Conservation (phyloP, 2,113 vertebrate genomes). For the Tinamus guttatus region DNA sequence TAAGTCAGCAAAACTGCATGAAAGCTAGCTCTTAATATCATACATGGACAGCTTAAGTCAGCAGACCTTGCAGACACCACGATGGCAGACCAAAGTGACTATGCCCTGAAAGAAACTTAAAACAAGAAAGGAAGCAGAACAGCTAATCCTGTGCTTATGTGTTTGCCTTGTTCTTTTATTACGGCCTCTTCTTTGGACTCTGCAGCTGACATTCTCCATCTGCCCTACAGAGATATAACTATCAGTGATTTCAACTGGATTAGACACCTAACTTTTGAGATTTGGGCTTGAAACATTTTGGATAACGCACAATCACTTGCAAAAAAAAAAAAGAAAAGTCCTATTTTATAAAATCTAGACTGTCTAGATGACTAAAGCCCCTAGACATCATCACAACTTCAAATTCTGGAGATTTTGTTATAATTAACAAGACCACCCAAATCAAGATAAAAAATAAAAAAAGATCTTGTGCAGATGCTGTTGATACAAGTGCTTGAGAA, state of each 20-base stretch:
- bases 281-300: neutral
- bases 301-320: neutral
- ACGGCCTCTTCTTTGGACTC: neutral
- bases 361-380: neutral
- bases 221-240: neutral
- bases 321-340: neutral
- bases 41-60: slow-evolving; percentile 14
- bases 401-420: neutral
- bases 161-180: neutral
- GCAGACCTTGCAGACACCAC: neutral
- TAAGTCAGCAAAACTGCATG: slow-evolving; percentile 35
- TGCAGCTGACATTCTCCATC: neutral
- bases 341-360: neutral
- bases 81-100: neutral
- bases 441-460: neutral
- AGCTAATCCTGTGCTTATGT: neutral
- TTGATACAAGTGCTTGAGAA: neutral
- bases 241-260: neutral
- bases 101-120: neutral
- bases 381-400: neutral
- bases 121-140: neutral
- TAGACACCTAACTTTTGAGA: neutral
- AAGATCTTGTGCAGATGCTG: neutral
- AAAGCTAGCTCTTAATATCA: neutral
- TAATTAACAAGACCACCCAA: neutral